These are phyloP conservation scores for Saccostrea cuccullata DNA, from an alignment of 1,140 invertebrate genomes.

Conservation along the genomic window DNA sequence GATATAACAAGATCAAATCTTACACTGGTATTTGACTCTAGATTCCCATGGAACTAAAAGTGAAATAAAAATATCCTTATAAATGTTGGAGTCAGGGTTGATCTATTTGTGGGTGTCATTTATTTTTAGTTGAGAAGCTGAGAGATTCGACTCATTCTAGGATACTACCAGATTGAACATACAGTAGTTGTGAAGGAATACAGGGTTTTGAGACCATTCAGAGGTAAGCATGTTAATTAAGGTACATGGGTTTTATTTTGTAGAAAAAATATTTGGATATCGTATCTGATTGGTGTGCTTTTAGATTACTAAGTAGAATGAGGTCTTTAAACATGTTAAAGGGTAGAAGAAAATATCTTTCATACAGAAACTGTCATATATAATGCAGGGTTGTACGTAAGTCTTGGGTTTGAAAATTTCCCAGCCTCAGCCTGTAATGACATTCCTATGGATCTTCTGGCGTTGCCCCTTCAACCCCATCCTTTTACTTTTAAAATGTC, in stretches of 20 bases:
- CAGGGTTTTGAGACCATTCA: background rate
- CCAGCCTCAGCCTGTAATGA: too few relatives aligned
- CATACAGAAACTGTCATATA: too few relatives aligned
- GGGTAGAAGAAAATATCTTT: too few relatives aligned
- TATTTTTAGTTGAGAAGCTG: background rate
- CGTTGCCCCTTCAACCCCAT: too few relatives aligned
- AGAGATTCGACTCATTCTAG: background rate
- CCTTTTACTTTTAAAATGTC: too few relatives aligned
- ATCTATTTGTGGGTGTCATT: background rate
- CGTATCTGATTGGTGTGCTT: too few relatives aligned
- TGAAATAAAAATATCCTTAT: background rate
- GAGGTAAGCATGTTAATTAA: too few relatives aligned
- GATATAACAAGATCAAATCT: conserved; percentile 24
- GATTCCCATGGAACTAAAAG: background rate
- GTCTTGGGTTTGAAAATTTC: too few relatives aligned
- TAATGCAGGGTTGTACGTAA: too few relatives aligned
- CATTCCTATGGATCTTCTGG: too few relatives aligned
- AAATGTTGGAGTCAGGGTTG: background rate
- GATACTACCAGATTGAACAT: background rate
- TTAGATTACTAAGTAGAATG: too few relatives aligned
- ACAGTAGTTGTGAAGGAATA: background rate
- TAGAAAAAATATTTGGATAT: background rate
- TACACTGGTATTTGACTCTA: background rate
- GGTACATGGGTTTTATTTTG: background rate
- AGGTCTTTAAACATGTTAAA: too few relatives aligned